Conservation (phyloP, 2,113 vertebrate genomes). For the Ceratotherium simum region DNA sequence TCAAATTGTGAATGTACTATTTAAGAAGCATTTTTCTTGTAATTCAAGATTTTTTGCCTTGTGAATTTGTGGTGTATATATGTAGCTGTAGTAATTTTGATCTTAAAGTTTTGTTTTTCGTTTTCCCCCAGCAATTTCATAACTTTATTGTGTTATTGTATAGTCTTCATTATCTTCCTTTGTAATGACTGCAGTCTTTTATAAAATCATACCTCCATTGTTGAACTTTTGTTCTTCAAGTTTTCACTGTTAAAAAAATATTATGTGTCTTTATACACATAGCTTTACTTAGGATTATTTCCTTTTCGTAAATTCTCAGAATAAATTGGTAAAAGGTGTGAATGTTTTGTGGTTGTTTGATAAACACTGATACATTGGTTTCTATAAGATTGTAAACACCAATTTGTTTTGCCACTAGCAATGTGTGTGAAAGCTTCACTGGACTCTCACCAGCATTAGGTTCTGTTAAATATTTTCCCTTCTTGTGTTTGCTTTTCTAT, state of each 20-base stretch:
- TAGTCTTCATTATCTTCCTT: background rate
- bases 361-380: background rate
- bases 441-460: background rate
- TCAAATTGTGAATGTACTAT: background rate
- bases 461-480: background rate
- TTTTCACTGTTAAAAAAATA: background rate
- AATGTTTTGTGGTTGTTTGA: background rate
- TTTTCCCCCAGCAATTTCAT: background rate
- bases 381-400: background rate
- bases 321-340: background rate
- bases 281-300: background rate
- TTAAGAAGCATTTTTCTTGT: background rate
- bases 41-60: background rate
- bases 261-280: background rate
- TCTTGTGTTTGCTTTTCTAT: background rate
- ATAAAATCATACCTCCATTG: background rate
- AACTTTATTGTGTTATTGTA: background rate
- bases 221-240: background rate
- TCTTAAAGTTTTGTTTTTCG: background rate
- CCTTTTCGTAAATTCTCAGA: background rate
- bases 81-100: background rate
- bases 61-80: background rate
- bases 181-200: background rate
- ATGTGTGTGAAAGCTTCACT: background rate
- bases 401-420: background rate